Evolutionary conservation across 2,113 vertebrate genomes (phyloP).

Genomic region (Siniperca knerii): DNA sequence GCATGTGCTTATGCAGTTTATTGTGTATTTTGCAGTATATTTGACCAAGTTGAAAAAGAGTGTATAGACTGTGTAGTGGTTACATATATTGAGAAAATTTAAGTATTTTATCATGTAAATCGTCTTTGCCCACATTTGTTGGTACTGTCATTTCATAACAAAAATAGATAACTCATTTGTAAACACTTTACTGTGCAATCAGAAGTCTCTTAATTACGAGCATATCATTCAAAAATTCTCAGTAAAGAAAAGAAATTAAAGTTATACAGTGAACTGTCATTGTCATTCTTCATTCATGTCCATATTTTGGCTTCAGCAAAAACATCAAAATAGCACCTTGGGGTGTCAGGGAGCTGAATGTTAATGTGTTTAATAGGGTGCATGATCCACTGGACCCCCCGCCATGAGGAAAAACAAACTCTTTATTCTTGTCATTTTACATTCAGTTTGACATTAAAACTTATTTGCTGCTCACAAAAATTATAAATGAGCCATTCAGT

Average conservation of each 20-base stretch:
- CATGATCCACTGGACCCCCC: constrained; percentile 51
- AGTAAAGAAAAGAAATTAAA: not conserved
- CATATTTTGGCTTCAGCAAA: constrained; percentile 15
- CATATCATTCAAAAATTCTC: not conserved
- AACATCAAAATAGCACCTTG: constrained; percentile 1
- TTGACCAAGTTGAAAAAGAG: not conserved
- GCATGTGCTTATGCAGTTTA: not conserved
- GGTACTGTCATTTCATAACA: not conserved
- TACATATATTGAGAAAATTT: not conserved
- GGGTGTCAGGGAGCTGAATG: constrained; percentile 37
- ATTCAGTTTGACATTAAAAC: constrained; percentile 62
- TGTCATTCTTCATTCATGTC: constrained; percentile 3
- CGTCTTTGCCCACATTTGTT: not conserved
- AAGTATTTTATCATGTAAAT: not conserved
- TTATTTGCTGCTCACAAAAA: constrained; percentile 54
- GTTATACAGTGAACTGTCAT: not conserved
- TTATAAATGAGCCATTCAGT: constrained; percentile 60
- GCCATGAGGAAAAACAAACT: constrained; percentile 42
- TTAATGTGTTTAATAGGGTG: constrained; percentile 59
- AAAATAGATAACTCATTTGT: not conserved
- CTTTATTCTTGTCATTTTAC: constrained; percentile 65
- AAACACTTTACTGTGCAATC: not conserved
- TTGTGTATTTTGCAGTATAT: too few relatives aligned
- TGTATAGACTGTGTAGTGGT: not conserved
- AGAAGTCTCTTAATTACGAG: not conserved